Conservation (phyloP, 2,797 vertebrate species). For the Pangasius djambal region DNA sequence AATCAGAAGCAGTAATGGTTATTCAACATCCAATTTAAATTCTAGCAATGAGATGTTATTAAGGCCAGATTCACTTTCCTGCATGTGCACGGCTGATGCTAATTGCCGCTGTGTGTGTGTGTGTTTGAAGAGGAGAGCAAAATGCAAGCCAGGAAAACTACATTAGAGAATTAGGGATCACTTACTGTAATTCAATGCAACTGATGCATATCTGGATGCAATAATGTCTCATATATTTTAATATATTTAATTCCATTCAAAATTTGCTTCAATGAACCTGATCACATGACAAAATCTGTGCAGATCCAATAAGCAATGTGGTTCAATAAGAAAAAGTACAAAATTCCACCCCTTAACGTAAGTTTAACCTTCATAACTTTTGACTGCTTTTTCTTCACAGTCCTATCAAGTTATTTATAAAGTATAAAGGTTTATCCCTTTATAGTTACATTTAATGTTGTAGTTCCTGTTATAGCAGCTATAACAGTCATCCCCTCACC, state of each 20-base stretch:
- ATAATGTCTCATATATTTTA: not conserved
- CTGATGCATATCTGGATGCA: too few species aligned
- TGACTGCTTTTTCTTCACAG: too few species aligned
- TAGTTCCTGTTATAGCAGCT: too few species aligned
- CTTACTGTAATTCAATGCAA: too few species aligned
- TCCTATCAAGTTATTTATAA: too few species aligned
- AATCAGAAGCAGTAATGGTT: conserved; percentile 79
- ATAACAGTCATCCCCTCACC: too few species aligned
- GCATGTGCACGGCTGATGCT: conserved; percentile 69
- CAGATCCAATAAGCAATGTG: not conserved
- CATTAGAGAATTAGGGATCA: not conserved
- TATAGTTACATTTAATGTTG: too few species aligned
- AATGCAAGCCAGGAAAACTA: not conserved
- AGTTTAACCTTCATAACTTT: too few species aligned
- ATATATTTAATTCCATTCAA: not conserved
- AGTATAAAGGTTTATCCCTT: too few species aligned
- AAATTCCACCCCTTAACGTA: too few species aligned
- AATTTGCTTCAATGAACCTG: not conserved
- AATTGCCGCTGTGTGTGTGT: conserved; percentile 60
- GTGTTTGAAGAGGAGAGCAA: not conserved
- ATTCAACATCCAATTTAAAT: conserved; percentile 86
- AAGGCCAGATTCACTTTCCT: conserved; percentile 69
- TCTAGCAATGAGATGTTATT: conserved; percentile 73
- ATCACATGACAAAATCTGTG: not conserved
- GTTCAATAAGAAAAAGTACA: too few species aligned